A percentile compares a stretch with the other conserved stretches of the same genome.
Evolutionary conservation across 2,113 vertebrate species (phyloP).

Genomic region (Nasalis larvatus): DNA sequence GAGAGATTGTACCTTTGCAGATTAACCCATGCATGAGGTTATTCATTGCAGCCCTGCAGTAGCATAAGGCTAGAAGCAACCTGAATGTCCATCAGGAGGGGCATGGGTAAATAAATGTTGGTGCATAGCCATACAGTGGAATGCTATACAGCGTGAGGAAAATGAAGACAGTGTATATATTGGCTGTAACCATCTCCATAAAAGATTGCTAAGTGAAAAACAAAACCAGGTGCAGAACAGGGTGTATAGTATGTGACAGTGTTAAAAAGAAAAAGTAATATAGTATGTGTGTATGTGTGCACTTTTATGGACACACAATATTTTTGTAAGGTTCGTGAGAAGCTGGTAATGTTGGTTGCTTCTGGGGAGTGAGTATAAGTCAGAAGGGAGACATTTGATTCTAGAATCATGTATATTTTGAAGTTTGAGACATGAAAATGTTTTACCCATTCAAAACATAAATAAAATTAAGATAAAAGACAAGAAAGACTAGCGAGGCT

Average conservation of each 20-base stretch:
- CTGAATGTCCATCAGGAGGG: not conserved
- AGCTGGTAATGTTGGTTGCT: not conserved
- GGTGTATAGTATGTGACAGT: not conserved
- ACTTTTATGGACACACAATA: not conserved
- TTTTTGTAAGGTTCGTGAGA: not conserved
- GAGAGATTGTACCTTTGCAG: not conserved
- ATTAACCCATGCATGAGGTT: no score
- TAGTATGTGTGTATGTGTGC: not conserved
- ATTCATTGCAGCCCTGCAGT: not conserved
- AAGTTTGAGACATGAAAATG: not conserved
- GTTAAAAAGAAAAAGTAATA: not conserved
- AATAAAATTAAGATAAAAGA: not conserved
- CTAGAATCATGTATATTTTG: not conserved
- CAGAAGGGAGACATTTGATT: not conserved
- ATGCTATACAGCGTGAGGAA: not conserved
- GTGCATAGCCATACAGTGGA: not conserved
- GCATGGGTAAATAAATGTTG: no score
- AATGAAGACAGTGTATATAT: not conserved
- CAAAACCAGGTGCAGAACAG: no score
- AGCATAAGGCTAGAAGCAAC: not conserved
- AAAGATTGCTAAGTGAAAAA: not conserved
- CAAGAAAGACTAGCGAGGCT: not conserved
- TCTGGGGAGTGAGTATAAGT: not conserved
- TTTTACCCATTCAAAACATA: not conserved
- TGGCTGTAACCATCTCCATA: no score